Evolutionary conservation across 2,888 invertebrate genomes (phyloP).

Genomic region (Tachina lurida): DNA sequence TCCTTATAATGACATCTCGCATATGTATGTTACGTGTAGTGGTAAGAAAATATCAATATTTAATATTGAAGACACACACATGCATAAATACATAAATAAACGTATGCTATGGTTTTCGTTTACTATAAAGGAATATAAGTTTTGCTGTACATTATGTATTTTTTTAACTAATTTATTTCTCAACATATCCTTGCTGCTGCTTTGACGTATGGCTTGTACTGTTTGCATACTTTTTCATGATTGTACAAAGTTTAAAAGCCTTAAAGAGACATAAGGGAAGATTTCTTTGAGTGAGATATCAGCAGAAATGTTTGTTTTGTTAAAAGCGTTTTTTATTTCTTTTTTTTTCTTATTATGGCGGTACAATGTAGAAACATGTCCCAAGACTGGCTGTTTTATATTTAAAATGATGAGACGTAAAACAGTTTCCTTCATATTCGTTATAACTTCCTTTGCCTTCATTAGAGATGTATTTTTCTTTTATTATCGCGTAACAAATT

Average conservation of each 20-base stretch:
- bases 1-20: background rate
- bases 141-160: background rate
- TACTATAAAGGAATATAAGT: background rate
- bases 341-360: background rate
- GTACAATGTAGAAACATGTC: background rate
- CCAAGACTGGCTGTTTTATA: no score
- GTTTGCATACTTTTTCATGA: background rate
- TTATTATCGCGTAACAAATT: no score
- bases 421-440: no score
- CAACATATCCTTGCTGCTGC: background rate
- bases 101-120: background rate
- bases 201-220: background rate
- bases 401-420: no score
- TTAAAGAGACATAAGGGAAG: background rate
- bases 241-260: background rate
- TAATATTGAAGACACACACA: background rate
- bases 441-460: no score
- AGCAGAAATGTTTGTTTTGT: background rate
- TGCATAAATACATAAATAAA: background rate
- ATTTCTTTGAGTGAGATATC: background rate
- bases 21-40: background rate
- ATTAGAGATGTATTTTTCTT: no score
- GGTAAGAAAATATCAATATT: slow-evolving; percentile 1
- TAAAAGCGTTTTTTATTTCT: background rate
- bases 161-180: slow-evolving; percentile 5